A percentile compares a stretch with the other conserved stretches of the same genome.
Evolutionary conservation across 2,797 vertebrate species (phyloP).

Genomic region (Psittacula derbiana): DNA sequence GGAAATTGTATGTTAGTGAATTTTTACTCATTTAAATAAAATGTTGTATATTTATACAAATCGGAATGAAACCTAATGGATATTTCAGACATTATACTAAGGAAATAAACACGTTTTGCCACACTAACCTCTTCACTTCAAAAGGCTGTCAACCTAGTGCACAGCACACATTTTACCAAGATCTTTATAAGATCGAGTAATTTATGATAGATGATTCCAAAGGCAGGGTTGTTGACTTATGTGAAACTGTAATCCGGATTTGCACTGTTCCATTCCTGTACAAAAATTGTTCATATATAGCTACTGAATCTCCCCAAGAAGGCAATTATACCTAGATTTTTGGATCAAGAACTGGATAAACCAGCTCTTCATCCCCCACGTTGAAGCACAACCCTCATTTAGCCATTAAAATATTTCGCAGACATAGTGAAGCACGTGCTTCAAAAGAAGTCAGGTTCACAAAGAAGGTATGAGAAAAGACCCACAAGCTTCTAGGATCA

Average conservation of each 20-base stretch:
- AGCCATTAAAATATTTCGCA: neutral
- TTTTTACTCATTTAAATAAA: neutral
- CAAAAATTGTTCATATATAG: neutral
- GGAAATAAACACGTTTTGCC: neutral
- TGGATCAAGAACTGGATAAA: neutral
- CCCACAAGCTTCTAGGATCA: neutral
- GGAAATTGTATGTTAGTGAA: neutral
- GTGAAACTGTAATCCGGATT: neutral
- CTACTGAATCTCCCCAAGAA: neutral
- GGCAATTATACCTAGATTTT: neutral
- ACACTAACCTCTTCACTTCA: neutral
- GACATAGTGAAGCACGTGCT: neutral
- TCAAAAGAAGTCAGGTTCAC: neutral
- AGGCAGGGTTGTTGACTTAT: neutral
- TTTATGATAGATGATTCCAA: neutral
- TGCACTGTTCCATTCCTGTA: neutral
- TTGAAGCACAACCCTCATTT: neutral
- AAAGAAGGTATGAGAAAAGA: neutral
- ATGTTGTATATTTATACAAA: neutral
- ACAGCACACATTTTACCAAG: neutral
- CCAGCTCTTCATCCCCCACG: neutral
- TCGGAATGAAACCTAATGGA: neutral
- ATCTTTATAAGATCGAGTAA: neutral
- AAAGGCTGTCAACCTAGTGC: neutral
- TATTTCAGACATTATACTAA: neutral